Conservation (phyloP, 2,888 invertebrate species). For the Phortica magna region DNA sequence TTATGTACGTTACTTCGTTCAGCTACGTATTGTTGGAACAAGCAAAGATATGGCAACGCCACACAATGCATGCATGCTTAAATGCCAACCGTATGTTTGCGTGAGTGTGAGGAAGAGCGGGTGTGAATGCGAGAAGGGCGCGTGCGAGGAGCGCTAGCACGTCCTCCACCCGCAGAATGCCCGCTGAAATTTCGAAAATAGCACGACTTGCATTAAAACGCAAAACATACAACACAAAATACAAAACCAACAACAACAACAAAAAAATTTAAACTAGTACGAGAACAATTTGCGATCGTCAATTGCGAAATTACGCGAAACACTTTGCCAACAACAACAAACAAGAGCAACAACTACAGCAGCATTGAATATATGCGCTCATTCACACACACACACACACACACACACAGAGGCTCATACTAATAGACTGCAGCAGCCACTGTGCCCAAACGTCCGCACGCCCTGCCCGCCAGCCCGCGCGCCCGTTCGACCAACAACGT, state of each 20-base stretch:
- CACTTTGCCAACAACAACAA: constrained; percentile 47
- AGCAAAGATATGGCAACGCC: neutral
- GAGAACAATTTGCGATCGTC: constrained; percentile 60
- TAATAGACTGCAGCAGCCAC: neutral
- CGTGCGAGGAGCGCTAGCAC: constrained; percentile 59
- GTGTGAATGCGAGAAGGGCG: constrained; percentile 4
- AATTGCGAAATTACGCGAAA: constrained; percentile 67
- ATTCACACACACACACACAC: neutral
- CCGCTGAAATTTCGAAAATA: constrained; percentile 51
- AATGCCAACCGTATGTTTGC: constrained; percentile 37
- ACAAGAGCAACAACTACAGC: constrained; percentile 40
- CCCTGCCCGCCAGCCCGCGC: neutral
- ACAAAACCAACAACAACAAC: constrained; percentile 27
- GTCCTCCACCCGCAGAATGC: constrained; percentile 58
- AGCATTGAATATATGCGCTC: constrained; percentile 40
- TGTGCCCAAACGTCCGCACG: neutral
- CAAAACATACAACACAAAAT: constrained; percentile 38
- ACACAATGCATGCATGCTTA: neutral
- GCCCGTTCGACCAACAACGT: neutral
- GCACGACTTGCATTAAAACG: neutral
- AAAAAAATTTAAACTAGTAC: constrained; percentile 17
- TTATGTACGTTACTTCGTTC: no score
- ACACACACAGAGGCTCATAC: neutral
- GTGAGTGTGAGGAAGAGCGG: constrained; percentile 6
- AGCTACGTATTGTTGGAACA: neutral